These are phyloP conservation scores for Clitarchus hookeri DNA, from an alignment of 2,888 invertebrate species.

Conservation along the genomic window DNA sequence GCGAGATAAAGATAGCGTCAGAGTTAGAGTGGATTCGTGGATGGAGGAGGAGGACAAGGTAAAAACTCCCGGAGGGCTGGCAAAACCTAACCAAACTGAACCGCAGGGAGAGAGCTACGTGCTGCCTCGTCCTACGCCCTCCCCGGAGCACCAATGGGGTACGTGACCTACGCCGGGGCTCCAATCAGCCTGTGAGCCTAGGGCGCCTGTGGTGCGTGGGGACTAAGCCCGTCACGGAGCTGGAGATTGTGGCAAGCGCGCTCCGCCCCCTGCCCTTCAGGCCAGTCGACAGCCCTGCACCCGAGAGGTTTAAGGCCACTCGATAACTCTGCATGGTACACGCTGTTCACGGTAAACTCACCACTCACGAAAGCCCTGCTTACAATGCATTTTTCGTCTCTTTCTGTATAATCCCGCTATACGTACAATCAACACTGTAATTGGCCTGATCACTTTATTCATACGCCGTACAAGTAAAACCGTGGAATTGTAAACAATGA, in stretches of 20 bases:
- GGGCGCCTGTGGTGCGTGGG: neutral
- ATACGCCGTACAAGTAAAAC: no score
- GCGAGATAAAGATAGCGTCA: neutral
- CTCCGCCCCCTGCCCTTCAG: neutral
- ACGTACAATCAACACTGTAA: no score
- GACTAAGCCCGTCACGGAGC: no score
- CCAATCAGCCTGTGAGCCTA: neutral
- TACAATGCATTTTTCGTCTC: no score
- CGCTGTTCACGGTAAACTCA: no score
- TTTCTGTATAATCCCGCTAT: no score
- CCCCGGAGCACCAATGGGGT: neutral
- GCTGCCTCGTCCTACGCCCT: neutral
- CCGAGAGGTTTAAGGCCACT: neutral
- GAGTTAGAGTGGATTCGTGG: conserved; percentile 14
- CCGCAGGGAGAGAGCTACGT: neutral
- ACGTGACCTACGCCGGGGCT: neutral
- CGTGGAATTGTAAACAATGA: no score
- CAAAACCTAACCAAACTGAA: conserved; percentile 8
- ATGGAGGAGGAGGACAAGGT: conserved; percentile 14
- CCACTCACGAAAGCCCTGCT: no score
- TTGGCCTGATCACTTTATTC: no score
- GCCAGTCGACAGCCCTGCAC: neutral
- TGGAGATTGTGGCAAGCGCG: no score
- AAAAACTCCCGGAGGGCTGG: neutral
- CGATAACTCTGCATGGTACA: no score